Evolutionary conservation across 2,888 invertebrate genomes (phyloP).

Genomic region (Malthinus flaveolus): DNA sequence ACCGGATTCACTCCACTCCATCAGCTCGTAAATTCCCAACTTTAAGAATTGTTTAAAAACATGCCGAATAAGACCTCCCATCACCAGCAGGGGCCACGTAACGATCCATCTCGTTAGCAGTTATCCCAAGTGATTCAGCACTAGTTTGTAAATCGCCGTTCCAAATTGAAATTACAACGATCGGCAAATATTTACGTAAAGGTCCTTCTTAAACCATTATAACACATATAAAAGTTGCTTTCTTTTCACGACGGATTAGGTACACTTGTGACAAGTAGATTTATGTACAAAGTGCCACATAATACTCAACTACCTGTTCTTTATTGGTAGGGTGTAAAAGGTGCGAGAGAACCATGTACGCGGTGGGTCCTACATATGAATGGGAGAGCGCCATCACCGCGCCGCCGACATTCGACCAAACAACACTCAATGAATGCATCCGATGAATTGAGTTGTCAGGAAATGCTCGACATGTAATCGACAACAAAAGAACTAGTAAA

Average conservation of each 20-base stretch:
- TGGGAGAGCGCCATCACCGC: slow-evolving; percentile 61
- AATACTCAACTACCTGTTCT: slow-evolving; percentile 42
- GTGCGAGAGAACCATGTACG: slow-evolving; percentile 56
- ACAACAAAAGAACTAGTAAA: slow-evolving; percentile 48
- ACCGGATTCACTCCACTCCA: slow-evolving; percentile 28
- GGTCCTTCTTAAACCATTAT: slow-evolving; percentile 32
- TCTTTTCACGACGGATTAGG: slow-evolving; percentile 49
- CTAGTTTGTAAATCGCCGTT: slow-evolving; percentile 49
- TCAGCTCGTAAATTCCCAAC: slow-evolving; percentile 30
- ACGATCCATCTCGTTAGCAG: slow-evolving; percentile 33
- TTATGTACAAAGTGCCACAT: slow-evolving; percentile 47
- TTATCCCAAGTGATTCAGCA: slow-evolving; percentile 48
- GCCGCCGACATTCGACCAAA: slow-evolving; percentile 48
- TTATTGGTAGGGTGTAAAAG: slow-evolving; percentile 35
- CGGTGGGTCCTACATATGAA: slow-evolving; percentile 61
- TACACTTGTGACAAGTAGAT: slow-evolving; percentile 53
- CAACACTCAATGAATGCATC: slow-evolving; percentile 43
- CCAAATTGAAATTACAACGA: slow-evolving; percentile 46
- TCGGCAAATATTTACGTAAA: slow-evolving; percentile 55
- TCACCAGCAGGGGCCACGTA: slow-evolving; percentile 30
- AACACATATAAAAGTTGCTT: slow-evolving; percentile 21
- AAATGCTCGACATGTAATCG: slow-evolving; percentile 46
- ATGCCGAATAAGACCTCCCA: slow-evolving; percentile 49
- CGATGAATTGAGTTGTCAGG: slow-evolving; percentile 50
- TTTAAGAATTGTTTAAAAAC: slow-evolving; percentile 48